Evolutionary conservation across 2,888 invertebrate species (phyloP), one percentile per base, ranked within the genome.

Genomic region (Argynnis bischoffii): DNA sequence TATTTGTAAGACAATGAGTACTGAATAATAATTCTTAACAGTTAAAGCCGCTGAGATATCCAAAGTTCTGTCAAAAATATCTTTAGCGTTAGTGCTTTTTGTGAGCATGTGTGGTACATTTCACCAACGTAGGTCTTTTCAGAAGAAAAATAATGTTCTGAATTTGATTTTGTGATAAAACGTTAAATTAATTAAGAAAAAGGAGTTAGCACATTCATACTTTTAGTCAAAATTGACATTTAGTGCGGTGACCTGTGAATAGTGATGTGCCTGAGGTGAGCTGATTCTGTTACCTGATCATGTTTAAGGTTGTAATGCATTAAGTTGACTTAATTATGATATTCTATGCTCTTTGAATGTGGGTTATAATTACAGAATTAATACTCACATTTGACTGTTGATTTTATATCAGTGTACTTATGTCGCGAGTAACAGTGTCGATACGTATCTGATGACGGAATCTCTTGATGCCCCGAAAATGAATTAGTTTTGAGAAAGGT

Each of bases 381-480:
- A 69, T 64, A 65, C 53, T 55, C 60, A 18, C 51, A 51, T 61
- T 61, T 26, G 47, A 59, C 47, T 59, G 47, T 46, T 18, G 57
- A 48, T 59, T 65, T 59, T 26, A 41, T 53, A 65, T 26, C 56
- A 60, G 66, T 60, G 66, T 69, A 66, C 66, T 69, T 70, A 68
- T 53, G 63, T 41, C 21, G 57, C 15, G 50, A 46, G 55, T 63
- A 31, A 63, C 55, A 31, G 56, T 57, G 35, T 74, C 71, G 55
- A 67, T 66, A 67, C 64, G 69, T 77, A 78, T 79, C 77, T 81
- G 78, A 80, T 69, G 71, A 73, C 69, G 72, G 79, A 79, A 79
- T 79, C 78, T 79, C 78, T 71, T 64, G 72, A 68, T 64, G 67
- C 68, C 69, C 56, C 26, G 55, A 60, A 47, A 26, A 11, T 11